phyloP scores from a whole-genome alignment of 2,888 invertebrate genomes.

The Caenorhabditis japonica region DNA sequence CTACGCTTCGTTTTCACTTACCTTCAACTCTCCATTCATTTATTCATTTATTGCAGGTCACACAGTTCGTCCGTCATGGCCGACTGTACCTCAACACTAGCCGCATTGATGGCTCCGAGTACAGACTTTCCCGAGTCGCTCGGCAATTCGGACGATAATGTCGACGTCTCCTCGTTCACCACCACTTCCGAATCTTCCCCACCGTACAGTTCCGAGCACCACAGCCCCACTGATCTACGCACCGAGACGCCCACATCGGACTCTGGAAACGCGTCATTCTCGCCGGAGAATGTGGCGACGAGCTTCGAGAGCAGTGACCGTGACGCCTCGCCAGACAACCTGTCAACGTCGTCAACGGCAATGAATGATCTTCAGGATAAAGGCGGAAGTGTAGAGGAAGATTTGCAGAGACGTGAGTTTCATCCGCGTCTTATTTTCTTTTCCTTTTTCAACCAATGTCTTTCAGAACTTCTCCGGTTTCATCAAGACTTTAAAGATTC shows the following conservation, averaged over 20 bases:
- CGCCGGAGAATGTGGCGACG: constrained; percentile 54
- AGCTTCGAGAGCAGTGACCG: constrained; percentile 56
- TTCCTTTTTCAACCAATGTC: not conserved
- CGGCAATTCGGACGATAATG: constrained; percentile 24
- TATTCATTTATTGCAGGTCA: constrained; percentile 9
- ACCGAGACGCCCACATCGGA: constrained; percentile 59
- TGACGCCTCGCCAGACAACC: constrained; percentile 64
- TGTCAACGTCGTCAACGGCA: constrained; percentile 55
- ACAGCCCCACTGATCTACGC: constrained; percentile 51
- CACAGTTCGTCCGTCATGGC: constrained; percentile 21
- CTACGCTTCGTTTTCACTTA: constrained; percentile 6
- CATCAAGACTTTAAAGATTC: constrained; percentile 58
- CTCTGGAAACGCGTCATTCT: constrained; percentile 32
- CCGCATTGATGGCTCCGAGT: constrained; percentile 27
- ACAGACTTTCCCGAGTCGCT: constrained; percentile 24
- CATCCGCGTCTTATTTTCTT: not conserved
- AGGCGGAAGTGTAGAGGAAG: constrained; percentile 33
- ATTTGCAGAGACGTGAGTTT: constrained; percentile 58
- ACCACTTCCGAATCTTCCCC: constrained; percentile 53
- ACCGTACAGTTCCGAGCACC: constrained; percentile 53
- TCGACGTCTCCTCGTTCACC: constrained; percentile 50
- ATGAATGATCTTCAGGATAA: constrained; percentile 43
- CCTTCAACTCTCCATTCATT: not conserved
- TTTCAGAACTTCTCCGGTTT: constrained; percentile 62
- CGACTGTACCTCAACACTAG: constrained; percentile 42